These are phyloP conservation scores for Sussaba pulchella DNA, from an alignment of 2,888 invertebrate species.

Conservation along the genomic window DNA sequence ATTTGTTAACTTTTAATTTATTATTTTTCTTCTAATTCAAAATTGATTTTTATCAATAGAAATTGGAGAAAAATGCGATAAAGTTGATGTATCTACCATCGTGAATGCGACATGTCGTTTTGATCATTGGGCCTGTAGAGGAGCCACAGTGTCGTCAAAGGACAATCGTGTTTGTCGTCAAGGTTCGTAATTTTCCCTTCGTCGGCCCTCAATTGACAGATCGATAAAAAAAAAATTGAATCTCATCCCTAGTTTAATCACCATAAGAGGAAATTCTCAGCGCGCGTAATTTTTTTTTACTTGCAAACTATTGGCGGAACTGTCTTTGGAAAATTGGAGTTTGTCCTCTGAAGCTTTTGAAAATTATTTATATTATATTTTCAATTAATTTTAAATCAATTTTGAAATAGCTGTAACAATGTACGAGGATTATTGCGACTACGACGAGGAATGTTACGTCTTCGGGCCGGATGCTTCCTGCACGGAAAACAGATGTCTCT, in stretches of 20 bases:
- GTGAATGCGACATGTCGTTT: conserved; percentile 71
- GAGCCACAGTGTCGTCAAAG: conserved; percentile 63
- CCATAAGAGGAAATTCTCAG: too few species aligned
- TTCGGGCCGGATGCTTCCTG: conserved; percentile 77
- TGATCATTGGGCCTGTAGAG: conserved; percentile 73
- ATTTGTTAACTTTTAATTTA: background rate
- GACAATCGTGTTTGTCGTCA: conserved; percentile 74
- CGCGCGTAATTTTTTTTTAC: too few species aligned
- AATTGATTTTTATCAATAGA: conserved; percentile 68
- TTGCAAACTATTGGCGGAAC: too few species aligned
- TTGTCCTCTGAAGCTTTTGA: too few species aligned
- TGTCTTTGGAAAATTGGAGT: too few species aligned
- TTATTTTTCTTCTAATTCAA: background rate
- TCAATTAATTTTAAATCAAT: too few species aligned
- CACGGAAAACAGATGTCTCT: conserved; percentile 69
- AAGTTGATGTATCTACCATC: conserved; percentile 51
- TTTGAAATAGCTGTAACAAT: conserved; percentile 66
- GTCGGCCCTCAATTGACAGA: too few species aligned
- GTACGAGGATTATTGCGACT: conserved; percentile 67
- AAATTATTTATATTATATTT: too few species aligned
- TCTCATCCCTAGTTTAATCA: too few species aligned
- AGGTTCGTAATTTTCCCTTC: conserved; percentile 65
- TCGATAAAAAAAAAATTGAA: too few species aligned
- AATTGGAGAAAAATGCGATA: conserved; percentile 74
- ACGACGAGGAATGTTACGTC: conserved; percentile 73